phyloP scores from a whole-genome alignment of 1,140 invertebrate species.

The Sitodiplosis mosellana region DNA sequence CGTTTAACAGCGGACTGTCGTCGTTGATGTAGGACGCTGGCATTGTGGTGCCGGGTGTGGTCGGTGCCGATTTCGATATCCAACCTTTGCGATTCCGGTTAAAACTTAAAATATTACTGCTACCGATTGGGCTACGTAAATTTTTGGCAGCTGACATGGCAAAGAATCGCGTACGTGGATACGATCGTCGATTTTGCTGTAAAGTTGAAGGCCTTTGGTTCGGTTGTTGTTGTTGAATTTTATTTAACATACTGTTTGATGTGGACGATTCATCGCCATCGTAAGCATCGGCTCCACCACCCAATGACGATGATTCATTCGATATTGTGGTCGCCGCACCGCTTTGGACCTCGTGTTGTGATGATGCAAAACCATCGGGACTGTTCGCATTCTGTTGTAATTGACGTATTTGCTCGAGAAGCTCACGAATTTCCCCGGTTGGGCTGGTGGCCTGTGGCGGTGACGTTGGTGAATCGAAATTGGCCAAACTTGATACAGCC shows the following conservation, averaged over 20 bases:
- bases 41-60: slow-evolving; percentile 39
- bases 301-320: slow-evolving; percentile 10
- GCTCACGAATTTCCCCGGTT: slow-evolving; percentile 44
- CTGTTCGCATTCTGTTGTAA: slow-evolving; percentile 24
- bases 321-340: slow-evolving; percentile 14
- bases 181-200: slow-evolving; percentile 1
- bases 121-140: slow-evolving; percentile 18
- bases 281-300: slow-evolving; percentile 26
- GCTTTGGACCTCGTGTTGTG: slow-evolving; percentile 25
- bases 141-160: slow-evolving; percentile 9
- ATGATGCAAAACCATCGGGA: not conserved
- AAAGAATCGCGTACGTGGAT: slow-evolving; percentile 15
- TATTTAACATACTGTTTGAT: not conserved
- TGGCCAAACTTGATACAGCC: slow-evolving; percentile 43
- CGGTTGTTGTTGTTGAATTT: not conserved
- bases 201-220: not conserved
- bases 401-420: slow-evolving; percentile 48
- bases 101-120: slow-evolving; percentile 13
- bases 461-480: slow-evolving; percentile 41
- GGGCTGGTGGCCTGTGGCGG: slow-evolving; percentile 59
- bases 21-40: slow-evolving; percentile 32
- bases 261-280: slow-evolving; percentile 1
- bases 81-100: slow-evolving; percentile 28
- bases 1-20: slow-evolving; percentile 33
- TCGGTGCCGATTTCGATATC: slow-evolving; percentile 53